Evolutionary conservation across 2,113 vertebrate genomes (phyloP), one percentile per base, ranked within the genome.

Genomic region (Malurus alboscapulatus): DNA sequence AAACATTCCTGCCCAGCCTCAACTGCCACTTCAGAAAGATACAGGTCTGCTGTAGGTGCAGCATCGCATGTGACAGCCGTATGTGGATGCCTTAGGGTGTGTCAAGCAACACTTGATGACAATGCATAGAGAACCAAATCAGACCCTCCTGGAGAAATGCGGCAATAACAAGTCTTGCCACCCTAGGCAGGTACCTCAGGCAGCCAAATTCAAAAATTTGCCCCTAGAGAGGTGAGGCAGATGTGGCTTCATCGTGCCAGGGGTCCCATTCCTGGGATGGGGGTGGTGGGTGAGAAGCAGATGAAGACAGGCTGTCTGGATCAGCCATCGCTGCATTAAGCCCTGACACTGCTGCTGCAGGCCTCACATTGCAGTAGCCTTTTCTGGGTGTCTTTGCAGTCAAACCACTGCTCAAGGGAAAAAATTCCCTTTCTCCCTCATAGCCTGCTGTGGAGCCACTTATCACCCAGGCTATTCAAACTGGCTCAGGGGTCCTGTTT

Each of bases 1-100:
- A 94, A 88, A 90, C 48, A 71, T 94, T 93, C 63, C 55, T 83
- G 75, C 42, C 62, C 67, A 73, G 55, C 50, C 78, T 73, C 67
- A 76, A 62, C 85, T 96, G 93, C 85, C 85, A 88, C 85, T 94
- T 96, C 87, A 88, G 48, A 71, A 92, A 83, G 90, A 74, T 51
- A 58, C 59, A 92, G 87, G 88, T 91, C 72, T 92, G 47, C 34
- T 0, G 2, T 62, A 94, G 94, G 94, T 96, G 88, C 32, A 0
- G 93, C 93, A 93, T 88, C 0, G 0, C 63, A 59, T 88, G 55
- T 95, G 93, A 94, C 92, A 96, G 82, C 59, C 9, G 7, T 86
- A 88, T 80, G 90, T 36, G 63, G 59, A 67, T 88, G 85, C 93
- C 92, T 67, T 69, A 63, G 83, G 90, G 67, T 83, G 58, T 47